Conservation (phyloP, 2,797 vertebrate species). For the Falco peregrinus region DNA sequence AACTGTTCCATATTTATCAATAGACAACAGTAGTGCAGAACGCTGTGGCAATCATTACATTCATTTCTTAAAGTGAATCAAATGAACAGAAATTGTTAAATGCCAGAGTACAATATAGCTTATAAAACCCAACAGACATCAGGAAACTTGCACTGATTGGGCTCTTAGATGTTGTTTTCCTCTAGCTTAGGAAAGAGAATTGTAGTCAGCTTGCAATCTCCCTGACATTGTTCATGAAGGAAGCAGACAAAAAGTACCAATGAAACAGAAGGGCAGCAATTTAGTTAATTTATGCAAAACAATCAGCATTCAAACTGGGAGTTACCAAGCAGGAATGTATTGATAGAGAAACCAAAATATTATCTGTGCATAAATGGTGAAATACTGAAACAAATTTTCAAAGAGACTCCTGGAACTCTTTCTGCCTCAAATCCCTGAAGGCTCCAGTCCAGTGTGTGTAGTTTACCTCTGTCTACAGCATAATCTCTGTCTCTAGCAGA, state of each 20-base stretch:
- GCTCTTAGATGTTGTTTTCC: slow-evolving; percentile 43
- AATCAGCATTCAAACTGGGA: slow-evolving; percentile 57
- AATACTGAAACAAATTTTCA: slow-evolving; percentile 2
- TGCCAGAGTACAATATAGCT: slow-evolving; percentile 17
- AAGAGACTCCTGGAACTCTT: neutral
- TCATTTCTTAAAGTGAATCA: slow-evolving; percentile 28
- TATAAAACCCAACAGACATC: slow-evolving; percentile 9
- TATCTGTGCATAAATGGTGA: neutral
- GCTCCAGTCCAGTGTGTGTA: neutral
- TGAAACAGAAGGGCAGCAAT: slow-evolving; percentile 62
- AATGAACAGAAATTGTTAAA: slow-evolving; percentile 37
- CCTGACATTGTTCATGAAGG: slow-evolving; percentile 55
- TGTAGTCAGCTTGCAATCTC: slow-evolving; percentile 71
- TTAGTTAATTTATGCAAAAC: slow-evolving; percentile 67
- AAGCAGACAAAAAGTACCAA: slow-evolving; percentile 62
- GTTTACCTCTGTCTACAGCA: neutral
- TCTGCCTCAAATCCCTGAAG: neutral
- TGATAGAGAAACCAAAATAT: slow-evolving; percentile 46
- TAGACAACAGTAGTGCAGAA: neutral
- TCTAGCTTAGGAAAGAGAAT: slow-evolving; percentile 51
- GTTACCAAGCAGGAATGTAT: slow-evolving; percentile 42
- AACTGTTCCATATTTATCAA: slow-evolving; percentile 51
- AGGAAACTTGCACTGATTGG: slow-evolving; percentile 57
- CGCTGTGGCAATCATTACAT: neutral
- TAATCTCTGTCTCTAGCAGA: neutral